Base-by-base conservation (phyloP, 2,888 invertebrate species). In the Gortyna flavago region DNA sequence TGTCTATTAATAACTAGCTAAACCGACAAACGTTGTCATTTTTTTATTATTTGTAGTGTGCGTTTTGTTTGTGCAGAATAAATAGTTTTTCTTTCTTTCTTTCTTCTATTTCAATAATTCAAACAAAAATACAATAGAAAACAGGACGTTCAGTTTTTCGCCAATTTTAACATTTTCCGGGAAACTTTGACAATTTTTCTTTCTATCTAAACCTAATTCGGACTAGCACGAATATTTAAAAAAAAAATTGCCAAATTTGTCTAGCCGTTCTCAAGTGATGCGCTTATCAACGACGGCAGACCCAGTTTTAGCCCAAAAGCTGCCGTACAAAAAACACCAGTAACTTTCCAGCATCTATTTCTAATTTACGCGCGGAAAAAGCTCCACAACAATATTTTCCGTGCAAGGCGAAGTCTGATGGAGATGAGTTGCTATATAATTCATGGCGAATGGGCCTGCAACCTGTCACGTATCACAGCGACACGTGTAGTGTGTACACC, bases 391-490 rank as follows among this genome's bases (percentile, higher is more conserved):
- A 72, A 73, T 48, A 71, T 81, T 86, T 83, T 78, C 32, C 64
- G 35, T 61, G 48, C 68, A 72, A 48, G 67, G 59, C 72, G 65
- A 38, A 64, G 61, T 65, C 66, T 77, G 82, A 88, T 87, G 81
- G 88, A 86, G 79, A 88, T 87, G 87, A 86, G 77, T 71, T 66
- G 77, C 16, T 87, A 75, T 82, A 87, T 87, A 87, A 87, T 87
- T 86, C 88, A 88, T 75, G 62, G 78, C n/a, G 70, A 61, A 87
- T 77, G 75, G 64, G 69, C 78, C 41, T 81, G 79, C 87, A 82
- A 84, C 88, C 85, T 87, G 87, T 88, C 87, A 87, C 88, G 87
- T 87, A 77, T 73, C 59, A 65, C 59, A 16, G 18, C 35, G 76
- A 86, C 77, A 88, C 81, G 87, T 80, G 75, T 57, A 48, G 18